Base-by-base conservation (phyloP, 2,113 vertebrate genomes). In the Pachyramphus minor region DNA sequence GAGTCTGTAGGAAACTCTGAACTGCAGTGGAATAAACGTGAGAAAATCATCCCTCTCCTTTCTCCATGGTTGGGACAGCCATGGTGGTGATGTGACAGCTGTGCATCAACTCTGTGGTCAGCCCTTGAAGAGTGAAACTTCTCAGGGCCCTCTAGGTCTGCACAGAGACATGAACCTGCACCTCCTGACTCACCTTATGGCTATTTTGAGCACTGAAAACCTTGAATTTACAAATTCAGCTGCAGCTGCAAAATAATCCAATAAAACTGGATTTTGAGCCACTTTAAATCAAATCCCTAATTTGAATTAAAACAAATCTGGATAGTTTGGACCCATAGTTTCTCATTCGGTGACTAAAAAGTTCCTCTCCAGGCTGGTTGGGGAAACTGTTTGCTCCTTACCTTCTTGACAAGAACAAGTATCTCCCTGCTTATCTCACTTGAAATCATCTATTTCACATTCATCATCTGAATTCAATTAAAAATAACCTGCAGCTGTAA, bases 401-500 rank as follows among this genome's bases (percentile, higher is more conserved):
- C 42, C 80, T 95, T 80, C 75, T 67, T 93, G 60, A 93, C 39
- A 71, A 71, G 56, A 86, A 8, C 77, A 94, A 86, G 64, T 88
- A 84, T 72, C 71, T 87, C 60, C 64, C 44, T 75, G 64, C 88
- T 94, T 97, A 92, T 97, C 95, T 97, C 31, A 5, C 18, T 84
- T 24, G 9, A 92, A 93, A 96, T 96, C 92, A 64, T 78, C 88
- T 94, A 88, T 86, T 96, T 86, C 95, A 86, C 96, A 93, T 94
- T 95, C 95, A 89, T 94, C 93, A 94, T 90, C 90, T 95, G 76
- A 81, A 85, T 77, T 96, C 89, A 97, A 96, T 97, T 97, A 96
- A 97, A 98, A 98, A 97, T 98, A 98, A 97, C 95, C 87, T 92
- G 89, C 97, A 97, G 96, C 96, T 98, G 97, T 95, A 98, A 93